These are phyloP conservation scores for Hassar affinis DNA, from an alignment of 2,113 vertebrate genomes.

Conservation along the genomic window DNA sequence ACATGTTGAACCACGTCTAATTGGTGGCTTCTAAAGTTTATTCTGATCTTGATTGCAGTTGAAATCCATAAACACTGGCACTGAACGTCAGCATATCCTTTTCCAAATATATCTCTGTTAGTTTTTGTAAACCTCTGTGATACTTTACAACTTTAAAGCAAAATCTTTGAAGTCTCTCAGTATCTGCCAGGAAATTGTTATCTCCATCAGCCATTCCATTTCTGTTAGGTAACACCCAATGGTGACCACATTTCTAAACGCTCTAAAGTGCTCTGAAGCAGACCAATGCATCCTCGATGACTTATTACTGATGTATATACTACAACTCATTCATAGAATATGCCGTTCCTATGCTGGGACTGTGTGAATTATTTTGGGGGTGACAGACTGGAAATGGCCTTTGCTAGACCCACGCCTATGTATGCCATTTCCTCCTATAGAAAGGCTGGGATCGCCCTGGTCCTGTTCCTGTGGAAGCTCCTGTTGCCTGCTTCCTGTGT, in stretches of 20 bases:
- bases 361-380: conserved; percentile 37
- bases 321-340: not conserved
- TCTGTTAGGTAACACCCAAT: conserved; percentile 10
- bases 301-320: conserved; percentile 1
- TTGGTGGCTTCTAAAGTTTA: not conserved
- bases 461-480: conserved; percentile 63
- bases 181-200: conserved; percentile 10
- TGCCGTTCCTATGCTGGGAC: not conserved
- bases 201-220: not conserved
- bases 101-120: not conserved
- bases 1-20: not conserved
- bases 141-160: not conserved
- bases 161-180: not conserved
- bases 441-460: conserved; percentile 56
- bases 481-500: conserved; percentile 67
- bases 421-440: conserved; percentile 73
- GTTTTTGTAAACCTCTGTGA: not conserved
- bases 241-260: not conserved
- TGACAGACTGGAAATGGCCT: conserved; percentile 58
- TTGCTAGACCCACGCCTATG: conserved; percentile 55
- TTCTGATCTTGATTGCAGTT: not conserved
- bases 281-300: not conserved
- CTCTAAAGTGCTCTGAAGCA: not conserved
- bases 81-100: not conserved
- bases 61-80: not conserved